Evolutionary conservation across 2,888 invertebrate genomes (phyloP), one percentile per base, ranked within the genome.

Genomic region (Meganola albula): DNA sequence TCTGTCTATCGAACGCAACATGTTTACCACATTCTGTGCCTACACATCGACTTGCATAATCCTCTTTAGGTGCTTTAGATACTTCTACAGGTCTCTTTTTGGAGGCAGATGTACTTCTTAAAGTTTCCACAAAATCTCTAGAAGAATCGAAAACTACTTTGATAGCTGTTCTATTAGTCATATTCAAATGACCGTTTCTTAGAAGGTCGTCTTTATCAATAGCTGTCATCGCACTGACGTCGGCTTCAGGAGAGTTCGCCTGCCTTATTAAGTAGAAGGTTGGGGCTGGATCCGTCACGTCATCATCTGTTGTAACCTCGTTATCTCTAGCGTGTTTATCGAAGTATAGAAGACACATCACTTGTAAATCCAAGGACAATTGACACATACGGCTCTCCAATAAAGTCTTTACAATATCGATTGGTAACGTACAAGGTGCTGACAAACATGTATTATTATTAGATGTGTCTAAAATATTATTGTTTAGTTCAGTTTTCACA

Each of bases 391-490:
- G 67, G 41, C 68, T 80, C 20, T 79, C 77, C 33, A 77, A 38
- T 41, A 86, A 50, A 42, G 79, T 56, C 44, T 79, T 78, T 1
- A 86, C 62, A 1, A 77, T 54, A 27, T 76, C 77, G 0, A 88
- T 44, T 0, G 88, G 86, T 23, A 88, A 60, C 7, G 61, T 53
- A 49, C 88, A 88, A 0, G 84, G 77, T 0, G 82, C 76, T 12
- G 68, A 67, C 23, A 76, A 47, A 44, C 88, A 88, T 1, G 79
- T 84, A 51, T 89, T 88, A 37, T 80, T 84, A 35, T 72, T 75
- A 1, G 62, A 47, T 1, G 60, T 47, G 27, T 85, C 71, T 24
- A 87, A 58, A 37, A 88, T 69, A 18, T 76, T 58, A 34, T 55
- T 62, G 46, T 80, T 78, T n/a, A 86, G 65, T 33, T 82, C 77